Evolutionary conservation across 2,113 vertebrate species (phyloP).

Genomic region (Sarotherodon lohbergeri): DNA sequence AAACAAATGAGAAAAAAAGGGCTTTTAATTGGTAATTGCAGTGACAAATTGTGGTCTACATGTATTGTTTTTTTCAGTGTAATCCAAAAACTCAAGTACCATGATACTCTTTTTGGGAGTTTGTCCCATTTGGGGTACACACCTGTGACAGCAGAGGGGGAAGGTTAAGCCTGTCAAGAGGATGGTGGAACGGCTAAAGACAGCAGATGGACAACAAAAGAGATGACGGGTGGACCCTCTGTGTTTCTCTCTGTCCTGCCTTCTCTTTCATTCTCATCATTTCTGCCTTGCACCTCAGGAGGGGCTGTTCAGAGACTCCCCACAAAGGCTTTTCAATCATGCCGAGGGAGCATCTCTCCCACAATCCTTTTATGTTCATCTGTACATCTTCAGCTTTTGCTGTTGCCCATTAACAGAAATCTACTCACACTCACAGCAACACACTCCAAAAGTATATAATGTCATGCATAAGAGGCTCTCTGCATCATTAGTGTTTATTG

Average conservation of each 20-base stretch:
- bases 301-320: conserved; percentile 8
- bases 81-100: not conserved
- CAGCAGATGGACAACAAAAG: conserved; percentile 69
- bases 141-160: conserved; percentile 29
- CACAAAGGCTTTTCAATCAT: conserved; percentile 45
- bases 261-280: conserved; percentile 54
- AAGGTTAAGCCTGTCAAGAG: conserved; percentile 31
- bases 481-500: conserved; percentile 16
- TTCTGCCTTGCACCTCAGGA: conserved; percentile 18
- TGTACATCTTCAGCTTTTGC: conserved; percentile 42
- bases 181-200: conserved; percentile 22
- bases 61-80: not conserved
- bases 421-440: not conserved
- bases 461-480: conserved; percentile 12
- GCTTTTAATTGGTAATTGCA: not conserved
- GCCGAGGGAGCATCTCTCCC: conserved; percentile 32
- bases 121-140: conserved; percentile 21
- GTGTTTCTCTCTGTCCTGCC: conserved; percentile 2
- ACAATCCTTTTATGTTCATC: conserved; percentile 21
- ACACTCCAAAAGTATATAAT: conserved; percentile 15
- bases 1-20: not conserved
- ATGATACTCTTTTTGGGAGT: not conserved
- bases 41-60: not conserved
- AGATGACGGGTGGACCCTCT: conserved; percentile 24
- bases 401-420: not conserved